Percentiles rank a stretch among this genome's conserved stretches.
Conservation (phyloP, 1,140 invertebrate genomes). For the Cheumatopsyche charites region DNA sequence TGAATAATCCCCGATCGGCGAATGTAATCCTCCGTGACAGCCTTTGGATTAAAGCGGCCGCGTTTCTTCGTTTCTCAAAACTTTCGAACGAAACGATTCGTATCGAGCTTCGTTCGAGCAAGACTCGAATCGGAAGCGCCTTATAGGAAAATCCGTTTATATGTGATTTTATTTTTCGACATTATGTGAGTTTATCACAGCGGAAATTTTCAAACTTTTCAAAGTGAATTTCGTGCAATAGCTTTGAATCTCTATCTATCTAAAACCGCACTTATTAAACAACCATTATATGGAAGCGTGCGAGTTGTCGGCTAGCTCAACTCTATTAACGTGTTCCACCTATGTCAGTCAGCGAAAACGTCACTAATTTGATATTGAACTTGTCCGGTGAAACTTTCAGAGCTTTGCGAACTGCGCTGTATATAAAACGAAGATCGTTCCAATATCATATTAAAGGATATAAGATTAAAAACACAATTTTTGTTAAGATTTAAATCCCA, state of each 20-base stretch:
- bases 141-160: no score
- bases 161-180: no score
- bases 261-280: background rate
- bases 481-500: no score
- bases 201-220: no score
- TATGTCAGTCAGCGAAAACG: slow-evolving; percentile 6
- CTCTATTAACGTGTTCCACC: background rate
- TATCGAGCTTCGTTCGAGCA: no score
- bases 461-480: no score
- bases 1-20: slow-evolving; percentile 33
- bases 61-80: background rate
- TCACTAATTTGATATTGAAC: background rate
- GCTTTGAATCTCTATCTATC: no score
- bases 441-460: no score
- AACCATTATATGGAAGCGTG: background rate
- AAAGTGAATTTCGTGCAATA: no score
- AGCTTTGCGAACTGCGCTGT: background rate
- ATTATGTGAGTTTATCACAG: no score
- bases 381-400: background rate
- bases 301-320: background rate
- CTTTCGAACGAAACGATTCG: slow-evolving; percentile 14
- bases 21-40: slow-evolving; percentile 35
- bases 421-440: no score
- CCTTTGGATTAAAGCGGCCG: slow-evolving; percentile 27
- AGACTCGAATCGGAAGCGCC: no score